Percentiles rank a stretch among this genome's conserved stretches.
These are phyloP conservation scores for Tangara arthus DNA, from an alignment of 2,797 vertebrate species.

Conservation along the genomic window DNA sequence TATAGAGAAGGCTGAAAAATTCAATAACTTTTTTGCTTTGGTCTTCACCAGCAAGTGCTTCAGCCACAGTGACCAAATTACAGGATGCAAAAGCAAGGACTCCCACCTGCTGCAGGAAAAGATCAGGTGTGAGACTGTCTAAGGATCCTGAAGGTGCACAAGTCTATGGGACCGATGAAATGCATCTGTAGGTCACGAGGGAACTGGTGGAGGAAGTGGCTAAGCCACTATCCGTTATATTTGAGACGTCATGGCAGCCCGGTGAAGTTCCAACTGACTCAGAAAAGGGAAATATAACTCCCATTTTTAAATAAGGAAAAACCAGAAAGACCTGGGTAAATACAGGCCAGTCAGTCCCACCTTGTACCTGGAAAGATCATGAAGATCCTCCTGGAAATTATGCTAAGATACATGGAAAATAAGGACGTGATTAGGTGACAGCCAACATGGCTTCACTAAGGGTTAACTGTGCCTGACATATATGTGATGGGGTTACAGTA, in stretches of 20 bases:
- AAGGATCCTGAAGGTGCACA: neutral
- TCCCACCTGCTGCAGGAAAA: too few relatives aligned
- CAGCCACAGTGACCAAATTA: neutral
- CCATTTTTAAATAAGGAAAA: neutral
- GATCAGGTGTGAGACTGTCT: neutral
- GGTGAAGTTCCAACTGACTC: neutral
- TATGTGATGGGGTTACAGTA: too few relatives aligned
- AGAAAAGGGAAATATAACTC: neutral
- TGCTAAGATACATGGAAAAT: too few relatives aligned
- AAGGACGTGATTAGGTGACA: neutral
- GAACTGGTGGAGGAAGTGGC: neutral
- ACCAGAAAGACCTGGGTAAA: neutral
- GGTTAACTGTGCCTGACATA: fast-evolving
- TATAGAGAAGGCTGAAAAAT: neutral
- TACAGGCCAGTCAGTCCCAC: too few relatives aligned
- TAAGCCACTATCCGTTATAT: neutral
- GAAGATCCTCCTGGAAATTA: neutral
- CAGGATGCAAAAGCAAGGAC: neutral
- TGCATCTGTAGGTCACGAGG: neutral
- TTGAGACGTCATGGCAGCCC: neutral
- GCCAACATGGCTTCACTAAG: neutral
- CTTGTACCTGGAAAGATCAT: neutral
- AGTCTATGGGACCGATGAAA: neutral
- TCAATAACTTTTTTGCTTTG: neutral
- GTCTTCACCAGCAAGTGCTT: neutral